Percentiles rank a stretch among this genome's conserved stretches.
These are phyloP conservation scores for Julus scanicus DNA, from an alignment of 2,888 invertebrate species.

Conservation along the genomic window DNA sequence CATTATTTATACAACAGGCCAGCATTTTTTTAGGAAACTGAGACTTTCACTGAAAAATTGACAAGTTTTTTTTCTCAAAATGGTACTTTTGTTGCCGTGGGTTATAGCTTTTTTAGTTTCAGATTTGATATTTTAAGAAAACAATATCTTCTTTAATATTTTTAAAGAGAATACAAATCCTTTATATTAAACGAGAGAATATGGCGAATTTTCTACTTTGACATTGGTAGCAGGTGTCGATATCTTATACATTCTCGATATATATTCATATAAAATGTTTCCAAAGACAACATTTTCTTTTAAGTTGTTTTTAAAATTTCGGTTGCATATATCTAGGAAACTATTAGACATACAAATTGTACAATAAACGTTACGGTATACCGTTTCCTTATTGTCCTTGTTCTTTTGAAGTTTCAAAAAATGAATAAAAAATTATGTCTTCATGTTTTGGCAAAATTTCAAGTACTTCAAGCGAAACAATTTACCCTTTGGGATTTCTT, in stretches of 20 bases:
- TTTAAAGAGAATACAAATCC: background rate
- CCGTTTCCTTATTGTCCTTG: background rate
- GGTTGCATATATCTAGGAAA: background rate
- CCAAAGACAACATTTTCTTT: background rate
- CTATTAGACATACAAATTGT: background rate
- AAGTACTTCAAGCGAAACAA: background rate
- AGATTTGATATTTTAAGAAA: too few relatives aligned
- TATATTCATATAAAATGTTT: background rate
- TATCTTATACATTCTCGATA: background rate
- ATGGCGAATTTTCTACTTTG: background rate
- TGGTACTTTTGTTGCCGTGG: background rate
- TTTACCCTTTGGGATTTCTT: background rate
- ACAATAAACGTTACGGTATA: background rate
- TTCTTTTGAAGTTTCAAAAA: background rate
- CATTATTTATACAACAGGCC: too few relatives aligned
- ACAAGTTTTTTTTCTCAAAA: too few relatives aligned
- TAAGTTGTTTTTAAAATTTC: background rate
- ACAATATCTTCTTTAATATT: background rate
- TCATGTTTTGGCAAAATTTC: background rate
- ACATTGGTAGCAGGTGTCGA: background rate
- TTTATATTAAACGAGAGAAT: background rate
- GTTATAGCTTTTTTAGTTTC: background rate
- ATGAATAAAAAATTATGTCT: background rate
- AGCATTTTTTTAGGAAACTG: too few relatives aligned
- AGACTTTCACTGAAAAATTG: too few relatives aligned